These are phyloP conservation scores for Catostylus mosaicus DNA, from an alignment of 30 jellyfish, hydroid and myxozoan species.

Conservation along the genomic window DNA sequence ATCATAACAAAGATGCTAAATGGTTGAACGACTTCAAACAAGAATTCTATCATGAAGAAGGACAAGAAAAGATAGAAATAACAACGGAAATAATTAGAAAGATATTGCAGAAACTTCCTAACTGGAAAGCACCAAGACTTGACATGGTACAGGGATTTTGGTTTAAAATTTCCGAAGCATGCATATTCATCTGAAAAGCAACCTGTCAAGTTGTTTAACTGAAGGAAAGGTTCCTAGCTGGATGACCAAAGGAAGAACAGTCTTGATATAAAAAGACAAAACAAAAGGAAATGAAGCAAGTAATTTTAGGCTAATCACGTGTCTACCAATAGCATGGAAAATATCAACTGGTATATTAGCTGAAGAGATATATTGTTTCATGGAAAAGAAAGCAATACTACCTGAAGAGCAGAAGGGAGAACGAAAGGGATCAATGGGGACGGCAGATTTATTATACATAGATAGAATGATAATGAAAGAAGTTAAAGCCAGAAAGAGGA, in stretches of 20 bases:
- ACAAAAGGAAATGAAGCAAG: too few species aligned
- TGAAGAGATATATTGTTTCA: too few species aligned
- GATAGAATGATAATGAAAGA: too few species aligned
- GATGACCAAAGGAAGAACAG: constrained; percentile 16
- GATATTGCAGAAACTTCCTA: too few species aligned
- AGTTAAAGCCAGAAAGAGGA: neutral
- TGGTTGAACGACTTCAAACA: too few species aligned
- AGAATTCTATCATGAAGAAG: too few species aligned
- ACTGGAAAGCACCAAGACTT: too few species aligned
- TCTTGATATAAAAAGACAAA: neutral
- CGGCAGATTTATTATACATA: too few species aligned
- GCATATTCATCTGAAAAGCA: constrained; percentile 9
- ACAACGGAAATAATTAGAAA: too few species aligned
- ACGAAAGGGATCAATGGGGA: constrained; percentile 29
- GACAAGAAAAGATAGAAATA: too few species aligned
- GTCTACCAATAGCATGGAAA: constrained; percentile 5
- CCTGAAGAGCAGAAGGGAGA: constrained; percentile 9
- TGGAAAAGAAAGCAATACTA: constrained; percentile 6
- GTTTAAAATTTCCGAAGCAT: neutral
- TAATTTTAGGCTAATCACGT: too few species aligned
- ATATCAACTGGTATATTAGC: neutral
- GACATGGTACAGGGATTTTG: constrained; percentile 18
- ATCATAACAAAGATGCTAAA: too few species aligned
- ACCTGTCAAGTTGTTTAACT: constrained; percentile 16
- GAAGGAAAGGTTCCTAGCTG: constrained; percentile 28